Base-by-base conservation (phyloP, 1,140 invertebrate species). In the Brachionus plicatilis region DNA sequence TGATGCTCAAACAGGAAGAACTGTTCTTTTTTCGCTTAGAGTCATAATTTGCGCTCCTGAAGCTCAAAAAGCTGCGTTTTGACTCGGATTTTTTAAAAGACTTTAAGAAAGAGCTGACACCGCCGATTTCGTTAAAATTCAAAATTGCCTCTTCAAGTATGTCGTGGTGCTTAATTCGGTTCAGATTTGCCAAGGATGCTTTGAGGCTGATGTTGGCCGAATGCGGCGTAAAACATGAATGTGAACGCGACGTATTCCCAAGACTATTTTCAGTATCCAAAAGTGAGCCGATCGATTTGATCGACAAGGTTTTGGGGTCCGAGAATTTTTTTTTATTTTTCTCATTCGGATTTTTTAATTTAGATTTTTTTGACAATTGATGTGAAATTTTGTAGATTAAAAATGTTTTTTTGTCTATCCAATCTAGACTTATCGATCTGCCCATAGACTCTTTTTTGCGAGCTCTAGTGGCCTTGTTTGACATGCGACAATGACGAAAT, bases 51-150 rank as follows among this genome's bases (percentile, higher is more conserved):
- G 1, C 4, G 37, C 43, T 24, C 43, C 11, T 82, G 11, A 68
- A 82, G 45, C 76, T 53, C 7, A 80, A 65, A n/a, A 80, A 80
- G 53, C 56, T 80, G 9, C 76, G 11, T 9, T 43, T 72, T 20
- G 37, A 72, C 33, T 72, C 68, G 43, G 9, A n/a, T 20, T 56
- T 80, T 56, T 56, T 80, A 24, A 80, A 24, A 5, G 50, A 20
- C 27, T 56, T 56, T 27, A 56, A 37, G 7, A 37, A 37, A 37
- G 33, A 37, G 14, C 8, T 41, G 11, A 53, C 27, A 27, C n/a
- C 56, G 12, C 27, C 14, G 27, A 53, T 53, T 33, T 80, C 14
- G 43, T 60, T 80, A 8, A 80, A 20, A 53, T 60, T 60, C 29
- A 65, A 47, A 27, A 37, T 65, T 29, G 68, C 68, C 37, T 72